Conservation (phyloP, 2,888 invertebrate genomes). For the Thyatira batis region DNA sequence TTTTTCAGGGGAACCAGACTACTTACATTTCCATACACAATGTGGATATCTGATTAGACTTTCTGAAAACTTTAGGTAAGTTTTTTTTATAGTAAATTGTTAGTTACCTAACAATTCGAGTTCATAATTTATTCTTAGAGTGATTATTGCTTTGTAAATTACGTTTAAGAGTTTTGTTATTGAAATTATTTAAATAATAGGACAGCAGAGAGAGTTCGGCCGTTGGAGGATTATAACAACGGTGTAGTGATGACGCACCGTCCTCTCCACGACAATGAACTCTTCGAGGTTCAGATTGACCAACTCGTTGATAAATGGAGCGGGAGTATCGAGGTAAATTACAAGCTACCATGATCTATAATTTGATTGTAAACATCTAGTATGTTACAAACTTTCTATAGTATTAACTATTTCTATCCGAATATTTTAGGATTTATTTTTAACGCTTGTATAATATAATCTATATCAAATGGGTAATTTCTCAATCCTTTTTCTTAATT, state of each 20-base stretch:
- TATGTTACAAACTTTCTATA: too few relatives aligned
- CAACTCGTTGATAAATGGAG: constrained; percentile 97
- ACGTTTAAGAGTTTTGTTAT: neutral
- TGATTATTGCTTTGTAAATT: neutral
- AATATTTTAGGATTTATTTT: too few relatives aligned
- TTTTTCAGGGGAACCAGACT: constrained; percentile 78
- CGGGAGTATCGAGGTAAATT: constrained; percentile 92
- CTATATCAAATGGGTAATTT: neutral
- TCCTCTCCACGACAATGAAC: constrained; percentile 91
- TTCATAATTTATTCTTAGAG: neutral
- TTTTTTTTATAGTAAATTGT: constrained; percentile 7
- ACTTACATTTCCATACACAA: constrained; percentile 92
- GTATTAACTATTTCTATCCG: too few relatives aligned
- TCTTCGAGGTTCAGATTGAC: constrained; percentile 97
- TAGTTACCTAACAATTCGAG: neutral
- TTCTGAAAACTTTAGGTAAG: constrained; percentile 86
- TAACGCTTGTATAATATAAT: too few relatives aligned
- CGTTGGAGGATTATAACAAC: constrained; percentile 97
- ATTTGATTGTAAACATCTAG: too few relatives aligned
- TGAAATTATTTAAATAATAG: constrained; percentile 52
- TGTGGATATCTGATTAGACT: constrained; percentile 94
- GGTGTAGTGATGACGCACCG: constrained; percentile 97
- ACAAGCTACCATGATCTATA: too few relatives aligned
- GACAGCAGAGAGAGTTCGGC: constrained; percentile 93
- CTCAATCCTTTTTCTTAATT: too few relatives aligned